Base-by-base conservation (phyloP, 2,797 vertebrate genomes). In the Sebastes oblongus region DNA sequence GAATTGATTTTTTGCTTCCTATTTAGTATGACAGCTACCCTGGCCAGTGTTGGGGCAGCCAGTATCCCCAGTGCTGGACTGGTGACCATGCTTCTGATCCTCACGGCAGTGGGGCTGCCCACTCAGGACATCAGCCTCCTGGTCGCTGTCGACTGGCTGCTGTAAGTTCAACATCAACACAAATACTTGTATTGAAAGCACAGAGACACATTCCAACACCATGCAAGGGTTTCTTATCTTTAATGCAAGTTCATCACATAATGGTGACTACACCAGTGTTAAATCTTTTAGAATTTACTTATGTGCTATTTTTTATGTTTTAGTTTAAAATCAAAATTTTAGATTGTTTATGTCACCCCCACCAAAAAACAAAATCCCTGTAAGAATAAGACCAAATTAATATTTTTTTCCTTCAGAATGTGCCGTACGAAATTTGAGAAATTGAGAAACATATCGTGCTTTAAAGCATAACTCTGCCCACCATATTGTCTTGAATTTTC, bases 41-140 rank as follows among this genome's bases (percentile, higher is more conserved):
- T 99, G 83, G 98, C 98, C 18, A 99, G 98, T 16, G 97, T 99
- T 0, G 98, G 98, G 76, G 98, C 98, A 2, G 98, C 98, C 93
- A 99, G 98, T 85, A 99, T 99, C 83, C 98, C 98, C 90, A 99
- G 98, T 4, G 98, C 98, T 0, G 98, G 98, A 56, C 94, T 99
- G 10, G 98, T 99, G 87, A 99, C 98, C 81, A 99, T 99, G 98
- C 97, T 99, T 24, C 96, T 99, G 76, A 98, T 99, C 91, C 96
- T 99, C 69, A 99, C 98, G 0, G 98, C 98, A 0, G 98, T 99
- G 86, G 98, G 98, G 25, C 95, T 99, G 68, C 98, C 98, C 27
- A 99, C 98, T 0, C 96, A 98, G 90, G 98, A 99, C 93, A 99
- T 99, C 95, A 99, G 98, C 86, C 94, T 99, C 75, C 96, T 99